phyloP scores from a whole-genome alignment of 2,888 invertebrate genomes.

The Resseliella maxima region DNA sequence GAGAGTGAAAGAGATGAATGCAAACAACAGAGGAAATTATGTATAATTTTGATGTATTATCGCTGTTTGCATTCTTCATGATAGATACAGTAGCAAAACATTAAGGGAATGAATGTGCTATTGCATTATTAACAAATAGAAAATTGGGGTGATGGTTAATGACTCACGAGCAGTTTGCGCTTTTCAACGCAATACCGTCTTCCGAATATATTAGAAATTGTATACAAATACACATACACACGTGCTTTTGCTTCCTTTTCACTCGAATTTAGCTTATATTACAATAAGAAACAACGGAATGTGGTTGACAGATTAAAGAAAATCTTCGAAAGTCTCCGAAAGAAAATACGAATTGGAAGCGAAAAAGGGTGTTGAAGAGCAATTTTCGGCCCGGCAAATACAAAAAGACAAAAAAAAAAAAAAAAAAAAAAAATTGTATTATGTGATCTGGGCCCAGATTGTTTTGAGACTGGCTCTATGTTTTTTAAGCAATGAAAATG shows the following conservation, averaged over 20 bases:
- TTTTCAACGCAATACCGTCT: slow-evolving; percentile 7
- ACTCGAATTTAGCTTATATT: neutral
- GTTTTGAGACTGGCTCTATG: neutral
- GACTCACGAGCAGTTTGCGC: slow-evolving; percentile 66
- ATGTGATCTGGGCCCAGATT: neutral
- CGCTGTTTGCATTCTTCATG: slow-evolving; percentile 35
- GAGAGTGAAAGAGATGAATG: neutral
- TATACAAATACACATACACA: slow-evolving; percentile 61
- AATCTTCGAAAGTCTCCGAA: slow-evolving; percentile 1
- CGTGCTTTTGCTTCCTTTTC: neutral
- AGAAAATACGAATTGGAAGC: neutral
- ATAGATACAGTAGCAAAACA: slow-evolving; percentile 30
- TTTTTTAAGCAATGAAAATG: neutral
- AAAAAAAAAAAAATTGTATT: neutral
- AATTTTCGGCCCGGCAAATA: slow-evolving; percentile 15
- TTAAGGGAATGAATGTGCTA: slow-evolving; percentile 33
- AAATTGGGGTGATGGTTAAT: slow-evolving; percentile 65
- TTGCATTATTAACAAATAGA: slow-evolving; percentile 54
- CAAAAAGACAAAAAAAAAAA: neutral
- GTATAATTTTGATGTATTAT: slow-evolving; percentile 48
- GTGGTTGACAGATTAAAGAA: slow-evolving; percentile 44
- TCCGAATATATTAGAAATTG: neutral
- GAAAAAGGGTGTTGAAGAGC: slow-evolving; percentile 30
- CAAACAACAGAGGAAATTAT: slow-evolving; percentile 18
- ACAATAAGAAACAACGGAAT: slow-evolving; percentile 12